Base-by-base conservation (phyloP, 2,797 vertebrate genomes). In the Oreochromis grahami region DNA sequence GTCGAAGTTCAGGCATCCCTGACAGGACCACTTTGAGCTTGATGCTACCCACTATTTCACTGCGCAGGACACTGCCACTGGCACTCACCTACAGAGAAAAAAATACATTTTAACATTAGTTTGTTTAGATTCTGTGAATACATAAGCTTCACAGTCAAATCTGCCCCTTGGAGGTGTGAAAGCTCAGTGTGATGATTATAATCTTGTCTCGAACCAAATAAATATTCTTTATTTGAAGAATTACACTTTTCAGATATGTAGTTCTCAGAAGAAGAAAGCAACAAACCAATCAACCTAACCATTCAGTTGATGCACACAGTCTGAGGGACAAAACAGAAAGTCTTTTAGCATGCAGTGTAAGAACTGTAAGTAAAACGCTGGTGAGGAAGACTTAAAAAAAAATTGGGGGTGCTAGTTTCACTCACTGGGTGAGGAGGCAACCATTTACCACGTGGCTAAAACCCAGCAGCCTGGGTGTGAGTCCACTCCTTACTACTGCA, bases 1-100 rank as follows among this genome's bases (percentile, higher is more conserved):
- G 90, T 82, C 97, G 88, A 76, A 97, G 95, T 72, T 97, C 97
- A 12, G 97, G 97, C 97, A 97, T 97, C 78, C 97, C 97, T 3
- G 97, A 97, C 58, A 97, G 94, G 68, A 97, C 91, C 43, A 96
- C 96, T 92, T 95, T 96, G 81, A 97, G 95, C 88, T 97, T 97
- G 81, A 97, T 94, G 91, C 84, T 89, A 77, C 97, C 97, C 85
- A 97, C 90, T 24, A 97, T 97, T 91, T 97, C 97, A 60, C 97
- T 97, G 84, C 94, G 94, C 79, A 97, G 93, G 83, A 97, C 95
- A 11, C 93, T 95, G 88, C 97, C 96, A 7, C 81, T 96, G 60
- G 96, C 96, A 19, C 84, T 97, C 83, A 97, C 97, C 97, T 97
- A 26, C 2, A 85, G 58, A 38, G 5, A 32, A 45, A 72, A 80